A percentile compares a stretch with the other conserved stretches of the same genome.
Conservation (phyloP, 2,888 invertebrate genomes). For the Agrotis exclamationis region DNA sequence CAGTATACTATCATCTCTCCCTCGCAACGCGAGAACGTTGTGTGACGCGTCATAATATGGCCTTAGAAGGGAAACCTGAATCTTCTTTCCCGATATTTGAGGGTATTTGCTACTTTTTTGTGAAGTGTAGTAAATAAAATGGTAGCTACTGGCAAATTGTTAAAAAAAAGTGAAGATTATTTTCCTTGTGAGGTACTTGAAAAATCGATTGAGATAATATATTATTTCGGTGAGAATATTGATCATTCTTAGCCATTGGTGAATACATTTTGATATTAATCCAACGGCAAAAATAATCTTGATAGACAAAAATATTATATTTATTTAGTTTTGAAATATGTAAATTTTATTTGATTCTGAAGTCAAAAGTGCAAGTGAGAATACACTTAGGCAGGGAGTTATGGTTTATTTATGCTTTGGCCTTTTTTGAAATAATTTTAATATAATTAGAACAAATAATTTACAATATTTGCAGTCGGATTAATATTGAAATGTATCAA, state of each 20-base stretch:
- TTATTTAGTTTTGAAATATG: slow-evolving; percentile 2
- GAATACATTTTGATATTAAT: slow-evolving; percentile 12
- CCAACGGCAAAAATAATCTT: slow-evolving; percentile 12
- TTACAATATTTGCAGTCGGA: slow-evolving; percentile 12
- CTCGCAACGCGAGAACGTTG: not conserved
- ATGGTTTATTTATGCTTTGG: slow-evolving; percentile 27
- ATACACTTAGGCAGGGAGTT: slow-evolving; percentile 1
- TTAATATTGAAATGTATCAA: slow-evolving; percentile 14
- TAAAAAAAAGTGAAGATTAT: too few relatives aligned
- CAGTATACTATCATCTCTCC: slow-evolving; percentile 19
- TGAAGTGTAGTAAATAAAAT: slow-evolving; percentile 3
- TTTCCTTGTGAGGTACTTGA: slow-evolving; percentile 6
- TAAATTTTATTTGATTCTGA: slow-evolving; percentile 8
- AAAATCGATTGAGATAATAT: not conserved
- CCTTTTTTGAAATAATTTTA: not conserved
- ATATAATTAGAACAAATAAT: not conserved
- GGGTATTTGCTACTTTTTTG: slow-evolving; percentile 13
- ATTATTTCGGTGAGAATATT: slow-evolving; percentile 1
- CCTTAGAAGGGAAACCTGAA: not conserved
- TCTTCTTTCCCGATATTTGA: not conserved
- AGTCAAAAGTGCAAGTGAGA: not conserved
- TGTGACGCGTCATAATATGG: not conserved
- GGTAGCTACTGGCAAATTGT: slow-evolving; percentile 15
- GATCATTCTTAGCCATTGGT: not conserved
- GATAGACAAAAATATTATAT: not conserved